phyloP scores from a whole-genome alignment of 2,888 invertebrate genomes.

The Drosophila quasianomalipes region DNA sequence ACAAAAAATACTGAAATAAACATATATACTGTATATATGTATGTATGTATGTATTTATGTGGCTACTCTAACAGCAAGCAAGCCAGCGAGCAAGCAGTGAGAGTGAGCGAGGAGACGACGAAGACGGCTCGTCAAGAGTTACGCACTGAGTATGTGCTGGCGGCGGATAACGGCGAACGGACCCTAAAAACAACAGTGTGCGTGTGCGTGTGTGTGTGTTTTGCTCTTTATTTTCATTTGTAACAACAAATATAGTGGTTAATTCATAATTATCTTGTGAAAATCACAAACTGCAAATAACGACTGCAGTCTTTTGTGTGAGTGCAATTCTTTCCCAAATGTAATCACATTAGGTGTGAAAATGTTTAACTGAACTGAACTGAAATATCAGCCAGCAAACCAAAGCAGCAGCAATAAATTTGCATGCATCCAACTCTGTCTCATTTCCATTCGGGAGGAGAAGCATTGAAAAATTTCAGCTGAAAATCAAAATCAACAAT shows the following conservation, averaged over 20 bases:
- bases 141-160: slow-evolving; percentile 62
- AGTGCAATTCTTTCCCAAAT: slow-evolving; percentile 43
- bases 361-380: slow-evolving; percentile 49
- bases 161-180: slow-evolving; percentile 61
- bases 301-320: slow-evolving; percentile 34
- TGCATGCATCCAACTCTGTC: slow-evolving; percentile 40
- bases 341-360: slow-evolving; percentile 40
- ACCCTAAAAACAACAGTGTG: slow-evolving; percentile 52
- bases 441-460: slow-evolving; percentile 33
- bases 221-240: slow-evolving; percentile 56
- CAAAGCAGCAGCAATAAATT: slow-evolving; percentile 34
- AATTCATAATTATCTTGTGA: slow-evolving; percentile 46
- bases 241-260: slow-evolving; percentile 58
- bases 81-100: slow-evolving; percentile 32
- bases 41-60: slow-evolving; percentile 10
- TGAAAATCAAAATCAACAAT: slow-evolving; percentile 48
- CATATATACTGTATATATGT: not conserved
- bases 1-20: not conserved
- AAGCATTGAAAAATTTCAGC: slow-evolving; percentile 17
- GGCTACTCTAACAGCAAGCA: slow-evolving; percentile 26
- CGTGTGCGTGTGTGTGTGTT: slow-evolving; percentile 52
- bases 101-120: slow-evolving; percentile 53
- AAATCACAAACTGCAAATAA: slow-evolving; percentile 39
- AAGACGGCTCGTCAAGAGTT: slow-evolving; percentile 61
- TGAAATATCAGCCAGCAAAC: slow-evolving; percentile 39